Evolutionary conservation across 1,140 invertebrate genomes (phyloP), one percentile per base, ranked within the genome.

Genomic region (Saccostrea glomerata): DNA sequence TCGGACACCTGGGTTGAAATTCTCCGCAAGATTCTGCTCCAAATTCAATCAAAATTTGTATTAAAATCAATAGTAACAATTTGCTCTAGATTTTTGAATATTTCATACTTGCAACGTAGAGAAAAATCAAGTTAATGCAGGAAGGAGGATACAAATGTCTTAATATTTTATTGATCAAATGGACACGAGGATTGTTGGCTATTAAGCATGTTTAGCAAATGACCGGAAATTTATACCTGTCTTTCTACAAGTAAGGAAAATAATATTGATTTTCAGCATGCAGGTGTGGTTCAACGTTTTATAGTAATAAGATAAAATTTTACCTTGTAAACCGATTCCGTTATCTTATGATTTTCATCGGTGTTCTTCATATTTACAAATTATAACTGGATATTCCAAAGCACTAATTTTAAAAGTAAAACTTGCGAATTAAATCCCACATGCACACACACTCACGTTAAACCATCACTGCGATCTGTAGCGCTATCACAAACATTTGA

Each of bases 1-100:
- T 70, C 90, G 86, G 7, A 92, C 89, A 85, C 89, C 91, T 23
- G 91, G 91, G 58, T 90, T 91, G 84, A 93, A 93, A 87, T 91
- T 91, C 20, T 91, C 89, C 17, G 91, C 73, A 15, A 93, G 82
- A 85, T 91, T 90, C 92, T 93, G 87, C 84, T 47, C 47, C 47
- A 47, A 47, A 47, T 47, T 47, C 47, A 47, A 47, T 6, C 47
- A 47, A 47, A 47, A 7, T 36, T 3, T 17, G 58, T 17, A 60
- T 60, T 60, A 60, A n/a, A 60, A 20, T 17, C 58, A 13, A 4
- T 6, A 63, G n/a, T 63, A 63, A 63, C 2, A 17, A 63, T 63
- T 17, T 63, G 17, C 13, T 20, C 58, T 15, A 63, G 6, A 7
- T 63, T 20, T 63, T 63, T n/a, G 17, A 2, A 63, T n/a, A 63